Evolutionary conservation across 2,888 invertebrate species (phyloP), one percentile per base, ranked within the genome.

Genomic region (Orthonevra nobilis): DNA sequence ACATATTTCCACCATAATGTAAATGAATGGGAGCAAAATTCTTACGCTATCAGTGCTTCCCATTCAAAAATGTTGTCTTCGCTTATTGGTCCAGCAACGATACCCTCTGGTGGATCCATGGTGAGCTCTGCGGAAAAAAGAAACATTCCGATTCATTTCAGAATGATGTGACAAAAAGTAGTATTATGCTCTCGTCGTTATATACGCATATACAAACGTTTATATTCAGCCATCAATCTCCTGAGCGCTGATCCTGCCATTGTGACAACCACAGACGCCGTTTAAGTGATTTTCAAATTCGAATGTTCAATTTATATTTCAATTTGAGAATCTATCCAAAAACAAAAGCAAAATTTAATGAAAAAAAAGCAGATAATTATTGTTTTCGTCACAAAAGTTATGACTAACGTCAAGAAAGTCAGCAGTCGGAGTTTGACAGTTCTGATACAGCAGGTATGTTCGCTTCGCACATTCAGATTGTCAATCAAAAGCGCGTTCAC

Each of bases 51-150:
- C 15, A 98, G 89, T 9, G 98, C 98, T 90, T 99, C 98, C 99
- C 99, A 99, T 91, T 99, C 99, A 89, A 99, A 99, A 89, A 99
- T 99, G 87, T 99, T 99, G 86, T 99, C 99, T 90, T 99, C 99
- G 87, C 96, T 97, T 60, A 97, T 93, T 19, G 99, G 99, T 0
- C 99, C 99, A 73, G 99, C 99, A 79, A 99, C 95, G 69, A 99
- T 99, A 44, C 99, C 99, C 90, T 99, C 97, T 10, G 99, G 98
- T 60, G 98, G 98, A 90, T 98, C 98, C 81, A 97, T 89, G 28
- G 97, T 98, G 82, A 99, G 89, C 89, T 99, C 94, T 92, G 90
- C 82, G 14, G 10, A 4, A 56, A 32, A 14, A 58, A 1, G n/a
- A 17, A 30, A 30, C 10, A 30, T 20, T 34, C 0, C 36, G 7